Evolutionary conservation across 2,888 invertebrate species (phyloP).

Genomic region (Eledone cirrhosa): DNA sequence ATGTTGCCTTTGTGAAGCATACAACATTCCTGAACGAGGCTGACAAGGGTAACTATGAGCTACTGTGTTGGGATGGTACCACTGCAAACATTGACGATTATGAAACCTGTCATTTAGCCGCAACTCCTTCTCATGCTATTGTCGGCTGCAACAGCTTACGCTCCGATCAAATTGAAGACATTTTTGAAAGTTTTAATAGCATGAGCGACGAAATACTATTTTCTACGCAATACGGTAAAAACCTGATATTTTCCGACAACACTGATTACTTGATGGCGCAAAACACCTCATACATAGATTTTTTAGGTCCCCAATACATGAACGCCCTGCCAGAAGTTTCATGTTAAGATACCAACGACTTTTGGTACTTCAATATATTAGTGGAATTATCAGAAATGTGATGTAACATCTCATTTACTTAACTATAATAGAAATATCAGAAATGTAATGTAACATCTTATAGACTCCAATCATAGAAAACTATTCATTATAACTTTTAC

Average conservation of each 20-base stretch:
- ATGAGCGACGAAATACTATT: background rate
- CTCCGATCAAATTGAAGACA: background rate
- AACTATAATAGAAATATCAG: no score
- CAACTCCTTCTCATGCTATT: constrained; percentile 85
- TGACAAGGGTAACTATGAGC: constrained; percentile 64
- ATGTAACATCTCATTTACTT: background rate
- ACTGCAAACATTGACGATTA: constrained; percentile 83
- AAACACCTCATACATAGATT: background rate
- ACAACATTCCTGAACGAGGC: constrained; percentile 70
- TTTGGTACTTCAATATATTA: background rate
- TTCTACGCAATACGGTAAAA: background rate
- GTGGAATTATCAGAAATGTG: background rate
- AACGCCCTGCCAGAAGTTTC: background rate
- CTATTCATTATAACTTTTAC: no score
- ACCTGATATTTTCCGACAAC: background rate
- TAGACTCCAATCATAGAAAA: no score
- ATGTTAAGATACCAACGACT: background rate
- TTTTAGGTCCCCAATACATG: background rate
- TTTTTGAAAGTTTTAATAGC: background rate
- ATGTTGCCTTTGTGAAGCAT: constrained; percentile 82
- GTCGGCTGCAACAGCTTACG: constrained; percentile 73
- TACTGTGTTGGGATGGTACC: constrained; percentile 71
- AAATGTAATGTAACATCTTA: no score
- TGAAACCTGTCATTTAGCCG: constrained; percentile 83
- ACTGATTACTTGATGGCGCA: background rate